phyloP scores from a whole-genome alignment of 2,888 invertebrate species.

The Apamea epomidion region DNA sequence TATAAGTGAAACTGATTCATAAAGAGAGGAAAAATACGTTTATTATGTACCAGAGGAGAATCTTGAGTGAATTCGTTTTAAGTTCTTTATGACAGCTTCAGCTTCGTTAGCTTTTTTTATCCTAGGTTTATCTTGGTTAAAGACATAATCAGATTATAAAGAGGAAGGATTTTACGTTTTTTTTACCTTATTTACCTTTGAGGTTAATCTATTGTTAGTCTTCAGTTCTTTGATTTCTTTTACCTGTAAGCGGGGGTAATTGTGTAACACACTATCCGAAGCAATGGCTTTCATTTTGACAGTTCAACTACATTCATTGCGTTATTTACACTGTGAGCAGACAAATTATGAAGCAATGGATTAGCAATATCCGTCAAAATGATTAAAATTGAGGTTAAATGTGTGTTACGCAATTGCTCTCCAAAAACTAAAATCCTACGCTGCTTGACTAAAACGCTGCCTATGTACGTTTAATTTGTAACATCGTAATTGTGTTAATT shows the following conservation, averaged over 20 bases:
- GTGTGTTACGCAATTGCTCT: background rate
- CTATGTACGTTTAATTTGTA: background rate
- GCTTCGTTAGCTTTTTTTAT: background rate
- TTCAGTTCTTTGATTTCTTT: background rate
- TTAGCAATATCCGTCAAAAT: no score
- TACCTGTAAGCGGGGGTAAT: background rate
- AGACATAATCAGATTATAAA: background rate
- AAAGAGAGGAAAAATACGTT: slow-evolving; percentile 38
- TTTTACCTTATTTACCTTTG: background rate
- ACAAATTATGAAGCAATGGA: no score
- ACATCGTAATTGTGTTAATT: background rate
- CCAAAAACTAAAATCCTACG: no score
- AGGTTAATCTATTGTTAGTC: background rate
- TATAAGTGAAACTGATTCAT: slow-evolving; percentile 39
- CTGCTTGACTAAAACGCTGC: no score
- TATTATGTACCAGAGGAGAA: background rate
- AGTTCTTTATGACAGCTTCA: background rate
- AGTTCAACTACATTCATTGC: no score
- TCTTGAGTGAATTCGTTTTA: slow-evolving; percentile 21
- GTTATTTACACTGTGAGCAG: no score
- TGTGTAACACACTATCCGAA: no score
- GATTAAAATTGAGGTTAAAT: background rate
- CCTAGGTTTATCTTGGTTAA: background rate
- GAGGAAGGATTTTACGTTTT: background rate
- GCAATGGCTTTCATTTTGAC: no score